These are phyloP conservation scores for Cyrtorhinus lividipennis DNA, from an alignment of 1,140 invertebrate species.

Conservation along the genomic window DNA sequence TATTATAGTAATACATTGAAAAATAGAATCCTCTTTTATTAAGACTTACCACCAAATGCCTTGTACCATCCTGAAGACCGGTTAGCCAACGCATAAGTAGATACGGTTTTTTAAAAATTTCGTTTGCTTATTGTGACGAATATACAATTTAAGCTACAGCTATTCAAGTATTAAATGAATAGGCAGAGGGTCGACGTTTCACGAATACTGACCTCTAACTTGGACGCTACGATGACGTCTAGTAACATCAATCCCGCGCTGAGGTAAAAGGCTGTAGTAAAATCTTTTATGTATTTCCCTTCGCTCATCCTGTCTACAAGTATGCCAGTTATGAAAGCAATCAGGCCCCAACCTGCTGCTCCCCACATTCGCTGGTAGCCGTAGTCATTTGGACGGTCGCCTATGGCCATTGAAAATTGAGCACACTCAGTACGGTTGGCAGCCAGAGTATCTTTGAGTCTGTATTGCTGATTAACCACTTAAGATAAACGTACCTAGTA, in stretches of 20 bases:
- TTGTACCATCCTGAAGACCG: no score
- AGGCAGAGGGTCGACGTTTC: not conserved
- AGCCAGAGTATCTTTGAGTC: no score
- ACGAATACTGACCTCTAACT: conserved; percentile 28
- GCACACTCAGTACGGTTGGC: no score
- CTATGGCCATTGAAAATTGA: conserved; percentile 26
- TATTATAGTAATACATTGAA: no score
- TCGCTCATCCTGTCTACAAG: conserved; percentile 56
- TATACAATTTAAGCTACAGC: no score
- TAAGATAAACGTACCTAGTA: conserved; percentile 5
- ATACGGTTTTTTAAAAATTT: no score
- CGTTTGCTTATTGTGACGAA: no score
- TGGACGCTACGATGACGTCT: conserved; percentile 50
- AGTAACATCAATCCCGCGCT: conserved; percentile 48
- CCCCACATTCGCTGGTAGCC: conserved; percentile 73
- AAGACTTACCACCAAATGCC: no score
- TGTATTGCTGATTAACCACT: no score
- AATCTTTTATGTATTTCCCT: conserved; percentile 48
- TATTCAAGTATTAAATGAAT: no score
- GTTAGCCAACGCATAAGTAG: no score
- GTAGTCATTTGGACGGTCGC: conserved; percentile 47
- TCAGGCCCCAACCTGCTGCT: conserved; percentile 61
- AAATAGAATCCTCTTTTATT: no score
- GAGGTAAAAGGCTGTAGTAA: conserved; percentile 59
- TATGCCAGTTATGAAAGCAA: conserved; percentile 54